Evolutionary conservation across 2,888 invertebrate species (phyloP), one percentile per base, ranked within the genome.

Genomic region (Drosophila paramelanica): DNA sequence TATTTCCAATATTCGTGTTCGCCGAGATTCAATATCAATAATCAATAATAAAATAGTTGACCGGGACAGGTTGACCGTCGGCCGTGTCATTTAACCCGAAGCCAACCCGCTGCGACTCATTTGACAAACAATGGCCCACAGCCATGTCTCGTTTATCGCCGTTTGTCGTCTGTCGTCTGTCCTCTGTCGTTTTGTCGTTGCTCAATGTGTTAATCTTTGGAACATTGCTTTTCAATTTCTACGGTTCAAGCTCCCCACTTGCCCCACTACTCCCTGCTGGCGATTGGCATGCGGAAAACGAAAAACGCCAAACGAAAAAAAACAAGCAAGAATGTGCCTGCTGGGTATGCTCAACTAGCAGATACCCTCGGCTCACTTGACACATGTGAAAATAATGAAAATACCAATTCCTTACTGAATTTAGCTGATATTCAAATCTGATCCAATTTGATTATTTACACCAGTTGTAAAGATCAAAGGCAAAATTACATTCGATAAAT

Each of bases 11-110:
- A 51, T 55, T 67, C 20, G 33, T n/a, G 10, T 36, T 49, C 36
- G 47, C 36, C 14, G 14, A 43, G 23, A 38, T 45, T 17, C 36
- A 61, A 46, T 53, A 65, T 39, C 31, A 65, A 59, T 70, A 74
- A 75, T 75, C 74, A 75, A 75, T 74, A 74, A 42, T 43, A 23
- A 25, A 52, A 41, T 57, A 49, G 49, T 38, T 11, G 53, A 17
- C 61, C 64, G 41, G 47, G 67, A 84, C 85, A 83, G 73, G 82
- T 80, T 82, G 82, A 64, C 85, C 82, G 77, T 83, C 82, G 74
- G 66, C 59, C 52, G 82, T 77, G 82, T 80, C 82, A 61, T 82
- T 82, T 83, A 84, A 83, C 82, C 79, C 78, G 46, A 49, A 49
- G 43, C 53, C 73, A 68, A 57, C 50, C 72, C 67, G 57, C 61